Evolutionary conservation across 2,888 invertebrate species (phyloP).

Genomic region (Drosophila tripunctata): DNA sequence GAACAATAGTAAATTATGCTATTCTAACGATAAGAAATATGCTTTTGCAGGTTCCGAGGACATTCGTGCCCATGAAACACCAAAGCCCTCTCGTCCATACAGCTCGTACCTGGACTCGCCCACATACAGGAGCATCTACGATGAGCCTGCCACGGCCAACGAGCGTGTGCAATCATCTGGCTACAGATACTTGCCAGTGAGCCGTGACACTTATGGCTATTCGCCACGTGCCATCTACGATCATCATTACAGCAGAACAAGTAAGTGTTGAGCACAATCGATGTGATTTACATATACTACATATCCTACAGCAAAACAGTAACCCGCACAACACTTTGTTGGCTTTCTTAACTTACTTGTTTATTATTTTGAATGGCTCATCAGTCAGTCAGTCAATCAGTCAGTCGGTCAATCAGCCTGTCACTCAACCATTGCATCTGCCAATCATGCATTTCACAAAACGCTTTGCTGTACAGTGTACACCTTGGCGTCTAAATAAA

Average conservation of each 20-base stretch:
- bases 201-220: constrained; percentile 95
- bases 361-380: constrained; percentile 22
- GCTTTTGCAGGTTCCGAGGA: constrained; percentile 91
- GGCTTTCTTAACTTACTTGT: constrained; percentile 23
- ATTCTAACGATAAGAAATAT: not conserved
- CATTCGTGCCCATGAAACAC: constrained; percentile 94
- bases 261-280: constrained; percentile 87
- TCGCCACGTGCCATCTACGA: constrained; percentile 94
- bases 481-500: constrained; percentile 51
- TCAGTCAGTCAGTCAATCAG: constrained; percentile 26
- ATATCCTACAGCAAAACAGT: constrained; percentile 50
- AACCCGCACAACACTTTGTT: constrained; percentile 45
- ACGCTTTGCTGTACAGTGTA: constrained; percentile 41
- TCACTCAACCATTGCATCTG: constrained; percentile 36
- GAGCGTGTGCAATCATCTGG: constrained; percentile 94
- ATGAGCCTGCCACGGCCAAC: constrained; percentile 91
- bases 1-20: not conserved
- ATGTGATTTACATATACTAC: not conserved
- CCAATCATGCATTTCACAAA: constrained; percentile 30
- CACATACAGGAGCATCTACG: constrained; percentile 94
- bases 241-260: constrained; percentile 94
- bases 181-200: constrained; percentile 95
- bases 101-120: constrained; percentile 90
- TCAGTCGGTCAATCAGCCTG: constrained; percentile 36
- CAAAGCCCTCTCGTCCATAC: constrained; percentile 88